phyloP scores from a whole-genome alignment of 1,140 invertebrate species.

The Drosophila kanapiae region DNA sequence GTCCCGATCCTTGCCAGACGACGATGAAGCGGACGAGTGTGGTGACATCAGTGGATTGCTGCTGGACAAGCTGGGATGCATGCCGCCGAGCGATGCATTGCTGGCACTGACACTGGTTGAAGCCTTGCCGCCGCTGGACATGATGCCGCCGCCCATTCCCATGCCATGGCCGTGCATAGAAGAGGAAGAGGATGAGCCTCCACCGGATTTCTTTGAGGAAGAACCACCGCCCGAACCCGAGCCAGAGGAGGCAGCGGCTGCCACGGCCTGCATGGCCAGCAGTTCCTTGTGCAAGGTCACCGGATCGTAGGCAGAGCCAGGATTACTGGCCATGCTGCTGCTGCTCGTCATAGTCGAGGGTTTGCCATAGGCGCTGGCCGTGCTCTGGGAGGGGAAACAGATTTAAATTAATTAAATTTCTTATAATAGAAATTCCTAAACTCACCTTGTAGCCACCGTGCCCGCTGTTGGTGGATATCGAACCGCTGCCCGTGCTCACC shows the following conservation, averaged over 20 bases:
- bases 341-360: constrained; percentile 73
- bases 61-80: constrained; percentile 54
- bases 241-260: constrained; percentile 70
- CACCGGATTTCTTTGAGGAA: constrained; percentile 80
- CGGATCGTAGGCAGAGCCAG: constrained; percentile 81
- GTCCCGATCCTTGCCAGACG: constrained; percentile 65
- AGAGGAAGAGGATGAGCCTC: constrained; percentile 39
- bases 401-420: neutral
- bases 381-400: constrained; percentile 44
- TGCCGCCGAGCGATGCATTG: constrained; percentile 43
- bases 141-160: constrained; percentile 56
- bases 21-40: constrained; percentile 49
- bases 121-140: constrained; percentile 64
- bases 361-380: constrained; percentile 78
- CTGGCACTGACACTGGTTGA: constrained; percentile 69
- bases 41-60: constrained; percentile 69
- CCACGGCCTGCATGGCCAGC: constrained; percentile 84
- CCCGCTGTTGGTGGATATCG: constrained; percentile 69
- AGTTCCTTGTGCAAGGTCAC: constrained; percentile 84
- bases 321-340: constrained; percentile 68
- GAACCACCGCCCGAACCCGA: constrained; percentile 55
- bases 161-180: constrained; percentile 63
- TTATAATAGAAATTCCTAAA: neutral
- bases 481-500: constrained; percentile 56
- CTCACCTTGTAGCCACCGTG: constrained; percentile 79